A percentile compares a stretch with the other conserved stretches of the same genome.
phyloP scores from a whole-genome alignment of 2,113 vertebrate genomes.

The Athene noctua region DNA sequence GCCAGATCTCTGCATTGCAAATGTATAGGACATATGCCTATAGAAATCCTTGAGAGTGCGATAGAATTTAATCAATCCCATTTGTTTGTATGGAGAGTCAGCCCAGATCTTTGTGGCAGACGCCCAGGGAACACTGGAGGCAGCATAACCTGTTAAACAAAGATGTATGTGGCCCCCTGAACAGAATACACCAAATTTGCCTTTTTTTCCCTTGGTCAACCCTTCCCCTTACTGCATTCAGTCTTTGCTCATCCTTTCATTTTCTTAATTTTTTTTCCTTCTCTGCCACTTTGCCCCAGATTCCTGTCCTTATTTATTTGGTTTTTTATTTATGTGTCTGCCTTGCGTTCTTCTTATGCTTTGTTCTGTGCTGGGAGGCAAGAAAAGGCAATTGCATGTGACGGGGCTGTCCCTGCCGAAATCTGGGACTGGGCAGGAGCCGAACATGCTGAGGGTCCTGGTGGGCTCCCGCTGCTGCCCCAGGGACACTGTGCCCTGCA shows the following conservation, averaged over 20 bases:
- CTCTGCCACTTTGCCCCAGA: neutral
- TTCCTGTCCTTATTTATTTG: neutral
- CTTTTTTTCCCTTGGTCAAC: neutral
- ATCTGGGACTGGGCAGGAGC: neutral
- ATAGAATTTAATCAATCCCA: slow-evolving; percentile 22
- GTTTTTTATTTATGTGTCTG: neutral
- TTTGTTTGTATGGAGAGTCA: neutral
- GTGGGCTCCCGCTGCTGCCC: neutral
- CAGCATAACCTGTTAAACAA: neutral
- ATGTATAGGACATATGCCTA: neutral
- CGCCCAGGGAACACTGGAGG: neutral
- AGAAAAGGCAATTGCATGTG: neutral
- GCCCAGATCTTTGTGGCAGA: neutral
- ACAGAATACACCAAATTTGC: neutral
- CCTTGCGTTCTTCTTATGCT: neutral
- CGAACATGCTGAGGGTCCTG: neutral
- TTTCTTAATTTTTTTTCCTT: neutral
- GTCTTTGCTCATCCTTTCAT: neutral
- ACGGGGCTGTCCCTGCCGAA: neutral
- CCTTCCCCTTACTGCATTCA: neutral
- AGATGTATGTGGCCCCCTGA: neutral
- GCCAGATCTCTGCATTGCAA: neutral
- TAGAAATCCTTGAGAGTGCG: neutral
- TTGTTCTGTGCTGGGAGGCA: neutral
- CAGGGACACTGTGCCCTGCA: neutral